Evolutionary conservation across 2,888 invertebrate species (phyloP), one percentile per base, ranked within the genome.

Genomic region (Boloria euphrosyne): DNA sequence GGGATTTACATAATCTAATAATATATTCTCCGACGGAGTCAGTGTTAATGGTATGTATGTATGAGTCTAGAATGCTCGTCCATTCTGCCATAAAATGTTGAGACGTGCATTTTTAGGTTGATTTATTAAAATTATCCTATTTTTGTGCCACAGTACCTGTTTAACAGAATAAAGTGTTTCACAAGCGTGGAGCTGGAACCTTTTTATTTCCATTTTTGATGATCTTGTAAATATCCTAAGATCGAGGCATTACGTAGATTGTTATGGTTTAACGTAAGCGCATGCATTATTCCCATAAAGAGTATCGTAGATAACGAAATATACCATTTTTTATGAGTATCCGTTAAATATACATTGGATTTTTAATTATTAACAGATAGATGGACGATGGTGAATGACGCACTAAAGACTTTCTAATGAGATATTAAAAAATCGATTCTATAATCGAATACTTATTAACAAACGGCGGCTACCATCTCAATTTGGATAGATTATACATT

Each of bases 101-200:
- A 64, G 71, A 63, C 70, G 67, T 81, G 84, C 83, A 82, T 82
- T 82, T 83, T 77, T 76, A 76, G 76, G 74, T 77, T 76, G 73
- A 68, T 69, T 72, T 73, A 77, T 80, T 76, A 66, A 84, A 80
- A 83, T 81, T 82, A 78, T 79, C 78, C 79, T 78, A 76, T 79
- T 79, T 79, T 83, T 84, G 83, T 86, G 85, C 81, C 83, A 82
- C 82, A 74, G 80, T 83, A 80, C 80, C 80, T 83, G 82, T 79
- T 72, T 75, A 71, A 78, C 79, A 80, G 76, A 81, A 79, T 80
- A 77, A 75, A 38, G 10, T 78, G 83, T 80, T 83, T 82, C 83
- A 86, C 86, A 83, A 83, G 81, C 80, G 79, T 82, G 83, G 84
- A 84, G 83, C 81, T 83, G 83, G 81, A 81, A 80, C 74, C 65